phyloP scores from a whole-genome alignment of 35 echinoderm and acorn worm genomes.

The Stichopus chloronotus region DNA sequence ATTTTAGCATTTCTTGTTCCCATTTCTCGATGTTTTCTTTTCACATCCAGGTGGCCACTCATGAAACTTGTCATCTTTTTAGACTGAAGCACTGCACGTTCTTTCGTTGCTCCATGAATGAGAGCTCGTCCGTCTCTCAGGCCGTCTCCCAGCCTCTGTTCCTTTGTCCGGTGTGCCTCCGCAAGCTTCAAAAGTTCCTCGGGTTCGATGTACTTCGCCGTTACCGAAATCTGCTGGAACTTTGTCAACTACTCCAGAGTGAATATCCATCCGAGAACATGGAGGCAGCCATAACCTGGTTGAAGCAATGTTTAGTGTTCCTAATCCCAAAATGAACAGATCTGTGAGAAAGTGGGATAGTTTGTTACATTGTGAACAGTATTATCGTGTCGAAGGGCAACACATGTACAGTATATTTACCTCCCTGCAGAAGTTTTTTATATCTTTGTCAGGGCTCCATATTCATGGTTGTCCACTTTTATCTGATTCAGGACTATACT shows the following conservation, averaged over 20 bases:
- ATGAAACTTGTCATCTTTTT: conserved; percentile 92
- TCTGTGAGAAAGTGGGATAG: not conserved
- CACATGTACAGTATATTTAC: no score
- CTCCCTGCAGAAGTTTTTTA: no score
- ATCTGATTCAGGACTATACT: no score
- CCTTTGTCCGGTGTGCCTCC: conserved; percentile 92
- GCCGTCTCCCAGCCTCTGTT: conserved; percentile 81
- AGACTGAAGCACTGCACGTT: conserved; percentile 89
- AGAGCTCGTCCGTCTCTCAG: conserved; percentile 70
- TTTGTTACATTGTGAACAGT: no score
- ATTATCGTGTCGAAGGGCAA: no score
- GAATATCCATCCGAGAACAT: conserved; percentile 66
- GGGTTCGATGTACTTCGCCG: conserved; percentile 70
- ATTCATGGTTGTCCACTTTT: no score
- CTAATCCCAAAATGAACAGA: not conserved
- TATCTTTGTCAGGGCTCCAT: no score
- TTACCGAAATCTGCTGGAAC: conserved; percentile 55
- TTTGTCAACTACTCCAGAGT: conserved; percentile 62
- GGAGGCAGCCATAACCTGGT: conserved; percentile 57
- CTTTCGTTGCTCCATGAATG: conserved; percentile 96
- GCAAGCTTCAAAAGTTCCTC: conserved; percentile 86
- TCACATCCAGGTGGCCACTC: conserved; percentile 77
- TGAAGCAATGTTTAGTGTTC: conserved; percentile 57
- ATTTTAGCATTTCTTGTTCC: not conserved
- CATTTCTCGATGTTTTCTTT: not conserved